A percentile compares a stretch with the other conserved stretches of the same genome.
Conservation (phyloP, 35 echinoderm and acorn worm genomes). For the Anneissia japonica region DNA sequence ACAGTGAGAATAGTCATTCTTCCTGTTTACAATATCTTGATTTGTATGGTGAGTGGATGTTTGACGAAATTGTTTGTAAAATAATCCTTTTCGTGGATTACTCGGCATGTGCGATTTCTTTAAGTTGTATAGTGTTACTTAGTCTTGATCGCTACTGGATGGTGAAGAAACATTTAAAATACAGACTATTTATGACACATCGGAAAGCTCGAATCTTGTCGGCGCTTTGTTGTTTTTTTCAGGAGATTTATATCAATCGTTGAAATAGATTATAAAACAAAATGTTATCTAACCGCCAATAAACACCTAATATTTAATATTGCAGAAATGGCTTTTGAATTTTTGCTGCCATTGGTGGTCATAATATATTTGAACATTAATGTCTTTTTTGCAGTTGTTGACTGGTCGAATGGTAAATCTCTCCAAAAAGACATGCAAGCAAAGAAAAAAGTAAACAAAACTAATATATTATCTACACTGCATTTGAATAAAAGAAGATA, state of each 20-base stretch:
- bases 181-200: slow-evolving; percentile 18
- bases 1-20: slow-evolving; percentile 27
- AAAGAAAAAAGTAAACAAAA: slow-evolving; percentile 11
- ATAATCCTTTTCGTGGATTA: slow-evolving; percentile 28
- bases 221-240: not conserved
- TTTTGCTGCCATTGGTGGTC: not conserved
- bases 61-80: slow-evolving; percentile 18
- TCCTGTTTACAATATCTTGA: slow-evolving; percentile 19
- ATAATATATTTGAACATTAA: not conserved
- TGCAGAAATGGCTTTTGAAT: not conserved
- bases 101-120: slow-evolving; percentile 8
- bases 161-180: slow-evolving; percentile 23
- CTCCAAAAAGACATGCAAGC: slow-evolving; percentile 10
- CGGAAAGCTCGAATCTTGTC: not conserved
- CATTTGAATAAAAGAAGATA: not conserved
- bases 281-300: slow-evolving; percentile 1
- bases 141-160: slow-evolving; percentile 44
- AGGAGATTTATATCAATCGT: not conserved
- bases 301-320: slow-evolving; percentile 29
- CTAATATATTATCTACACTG: not conserved
- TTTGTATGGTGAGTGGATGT: slow-evolving; percentile 26
- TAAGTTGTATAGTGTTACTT: slow-evolving; percentile 24
- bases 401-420: not conserved
- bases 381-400: not conserved
- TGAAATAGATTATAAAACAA: slow-evolving; percentile 2